A percentile compares a stretch with the other conserved stretches of the same genome.
Evolutionary conservation across 2,888 invertebrate genomes (phyloP).

Genomic region (Molorchus minor): DNA sequence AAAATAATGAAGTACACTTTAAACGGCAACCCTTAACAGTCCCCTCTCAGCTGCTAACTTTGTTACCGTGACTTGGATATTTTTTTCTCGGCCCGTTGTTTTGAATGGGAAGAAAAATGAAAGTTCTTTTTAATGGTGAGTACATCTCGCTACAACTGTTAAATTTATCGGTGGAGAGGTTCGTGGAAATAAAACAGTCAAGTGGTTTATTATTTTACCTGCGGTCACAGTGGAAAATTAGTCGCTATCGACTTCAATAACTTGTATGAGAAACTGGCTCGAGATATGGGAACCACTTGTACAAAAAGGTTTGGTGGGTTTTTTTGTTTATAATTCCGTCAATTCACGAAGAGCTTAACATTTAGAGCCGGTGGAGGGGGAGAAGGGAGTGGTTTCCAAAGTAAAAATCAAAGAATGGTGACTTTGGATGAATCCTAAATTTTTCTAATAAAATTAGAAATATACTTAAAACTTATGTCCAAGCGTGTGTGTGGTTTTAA

Average conservation of each 20-base stretch:
- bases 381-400: too few species aligned
- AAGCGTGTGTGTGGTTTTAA: too few species aligned
- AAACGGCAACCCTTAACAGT: slow-evolving; percentile 34
- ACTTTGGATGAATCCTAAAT: too few species aligned
- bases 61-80: slow-evolving; percentile 22
- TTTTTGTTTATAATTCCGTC: not conserved
- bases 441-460: too few species aligned
- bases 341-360: not conserved
- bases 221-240: slow-evolving; percentile 3
- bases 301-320: slow-evolving; percentile 1
- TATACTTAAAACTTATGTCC: too few species aligned
- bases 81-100: slow-evolving; percentile 15
- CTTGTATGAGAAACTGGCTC: slow-evolving; percentile 7
- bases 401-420: too few species aligned
- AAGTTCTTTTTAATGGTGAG: slow-evolving; percentile 7
- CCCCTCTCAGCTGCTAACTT: slow-evolving; percentile 17
- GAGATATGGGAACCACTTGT: slow-evolving; percentile 10
- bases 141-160: slow-evolving; percentile 17
- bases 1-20: slow-evolving; percentile 36
- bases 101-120: slow-evolving; percentile 6
- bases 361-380: not conserved
- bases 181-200: slow-evolving; percentile 19
- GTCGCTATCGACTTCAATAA: slow-evolving; percentile 15
- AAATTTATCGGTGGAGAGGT: slow-evolving; percentile 18
- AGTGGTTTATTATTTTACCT: slow-evolving; percentile 20